Evolutionary conservation across 2,888 invertebrate species (phyloP).

Genomic region (Sceliomorpha sp.): DNA sequence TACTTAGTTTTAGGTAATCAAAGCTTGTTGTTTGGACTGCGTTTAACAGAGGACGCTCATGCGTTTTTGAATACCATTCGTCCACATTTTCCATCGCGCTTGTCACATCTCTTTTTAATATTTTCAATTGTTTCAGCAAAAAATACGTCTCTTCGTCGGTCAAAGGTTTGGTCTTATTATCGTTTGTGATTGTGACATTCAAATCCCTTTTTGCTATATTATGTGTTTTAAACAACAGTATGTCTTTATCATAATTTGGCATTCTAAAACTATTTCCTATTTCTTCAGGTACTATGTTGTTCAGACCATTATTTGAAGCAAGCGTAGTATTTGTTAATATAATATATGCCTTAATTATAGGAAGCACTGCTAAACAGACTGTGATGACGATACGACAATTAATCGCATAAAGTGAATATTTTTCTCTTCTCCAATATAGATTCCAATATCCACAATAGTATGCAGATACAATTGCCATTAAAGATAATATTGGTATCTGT

Average conservation of each 20-base stretch:
- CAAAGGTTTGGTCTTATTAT: background rate
- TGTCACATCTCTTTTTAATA: background rate
- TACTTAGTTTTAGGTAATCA: conserved; percentile 14
- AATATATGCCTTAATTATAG: conserved; percentile 86
- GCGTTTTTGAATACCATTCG: background rate
- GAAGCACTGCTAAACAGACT: conserved; percentile 84
- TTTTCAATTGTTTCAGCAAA: background rate
- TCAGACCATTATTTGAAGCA: background rate
- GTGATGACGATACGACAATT: conserved; percentile 85
- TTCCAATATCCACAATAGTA: conserved; percentile 88
- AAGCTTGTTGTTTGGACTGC: conserved; percentile 5
- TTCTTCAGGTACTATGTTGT: conserved; percentile 1
- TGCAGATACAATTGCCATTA: conserved; percentile 89
- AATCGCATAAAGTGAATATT: conserved; percentile 84
- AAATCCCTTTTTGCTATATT: background rate
- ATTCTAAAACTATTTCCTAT: too few relatives aligned
- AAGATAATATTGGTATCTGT: conserved; percentile 87
- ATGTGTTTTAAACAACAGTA: background rate
- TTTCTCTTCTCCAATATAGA: conserved; percentile 84
- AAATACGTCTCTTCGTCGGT: background rate
- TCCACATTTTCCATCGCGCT: too few relatives aligned
- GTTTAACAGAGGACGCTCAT: background rate
- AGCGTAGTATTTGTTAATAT: conserved; percentile 81
- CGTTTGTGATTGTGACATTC: background rate
- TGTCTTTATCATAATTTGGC: too few relatives aligned